Base-by-base conservation (phyloP, 2,797 vertebrate species). In the Vultur gryphus region DNA sequence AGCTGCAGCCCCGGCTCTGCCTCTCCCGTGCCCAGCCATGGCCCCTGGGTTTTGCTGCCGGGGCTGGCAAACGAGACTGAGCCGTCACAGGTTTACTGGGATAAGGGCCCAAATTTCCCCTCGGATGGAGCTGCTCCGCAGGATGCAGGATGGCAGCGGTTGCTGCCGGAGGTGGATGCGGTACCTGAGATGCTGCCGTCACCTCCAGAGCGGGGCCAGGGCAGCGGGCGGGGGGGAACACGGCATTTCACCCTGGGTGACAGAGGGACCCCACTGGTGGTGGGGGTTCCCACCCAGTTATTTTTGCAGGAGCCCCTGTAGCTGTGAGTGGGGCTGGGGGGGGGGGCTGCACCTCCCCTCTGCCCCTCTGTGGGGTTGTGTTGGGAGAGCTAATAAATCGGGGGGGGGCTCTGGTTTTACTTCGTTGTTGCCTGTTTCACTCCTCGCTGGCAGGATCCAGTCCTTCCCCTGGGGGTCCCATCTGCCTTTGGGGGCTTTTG, bases 321-420 rank as follows among this genome's bases (percentile, higher is more conserved):
- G 96, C 87, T 3, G 39, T 91, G 87, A 8, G 8, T 44, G 93
- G 93, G 82, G 95, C 89, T 35, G 39, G 37, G 19, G 1, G 41
- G n/a, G 55, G 52, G 81, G 19, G 57, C 93, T 95, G 86, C 93
- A 55, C 52, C 75, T 87, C 62, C 95, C 65, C 67, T 76, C 95
- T 94, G 91, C 80, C 73, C 84, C 83, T 93, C 94, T 6, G 24
- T 84, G 93, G 96, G 92, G 93, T 90, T 90, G 96, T 13, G 29
- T 48, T 95, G 66, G 85, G 78, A 89, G 86, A 83, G 97, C 96
- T 98, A 98, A 98, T 98, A 98, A 98, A 98, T 72, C 52, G 37
- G 37, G 82, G 94, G 94, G 95, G 94, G 97, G 96, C 86, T 95
- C 97, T 98, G 96, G 97, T 98, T 98, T 97, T 98, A 97, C 18